Evolutionary conservation across 1,140 invertebrate genomes (phyloP).

Genomic region (Euura saliciscinereae): DNA sequence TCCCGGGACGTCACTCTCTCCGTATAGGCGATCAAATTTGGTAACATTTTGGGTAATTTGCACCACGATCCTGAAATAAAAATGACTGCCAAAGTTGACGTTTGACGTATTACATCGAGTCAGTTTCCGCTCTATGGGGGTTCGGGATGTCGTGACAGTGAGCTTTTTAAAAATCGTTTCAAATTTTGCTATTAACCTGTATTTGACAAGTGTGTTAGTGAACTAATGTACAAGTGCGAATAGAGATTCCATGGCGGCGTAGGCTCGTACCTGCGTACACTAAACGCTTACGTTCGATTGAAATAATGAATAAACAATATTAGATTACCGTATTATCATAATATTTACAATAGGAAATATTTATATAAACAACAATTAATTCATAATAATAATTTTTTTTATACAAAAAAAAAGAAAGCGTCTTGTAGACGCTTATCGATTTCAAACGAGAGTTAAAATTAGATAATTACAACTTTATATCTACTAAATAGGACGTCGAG

Average conservation of each 20-base stretch:
- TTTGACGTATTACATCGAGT: too few species aligned
- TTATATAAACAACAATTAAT: slow-evolving; percentile 43
- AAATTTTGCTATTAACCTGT: slow-evolving; percentile 48
- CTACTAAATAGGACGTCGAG: not conserved
- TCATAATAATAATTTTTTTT: slow-evolving; percentile 6
- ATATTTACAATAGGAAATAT: slow-evolving; percentile 45
- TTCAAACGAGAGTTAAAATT: slow-evolving; percentile 29
- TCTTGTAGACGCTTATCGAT: slow-evolving; percentile 28
- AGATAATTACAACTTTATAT: slow-evolving; percentile 5
- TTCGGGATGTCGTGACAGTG: not conserved
- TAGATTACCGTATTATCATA: slow-evolving; percentile 35
- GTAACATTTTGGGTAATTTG: not conserved
- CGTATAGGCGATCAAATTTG: not conserved
- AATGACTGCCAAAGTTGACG: not conserved
- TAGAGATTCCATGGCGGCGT: slow-evolving; percentile 34
- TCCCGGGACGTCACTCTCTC: not conserved
- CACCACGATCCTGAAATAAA: not conserved
- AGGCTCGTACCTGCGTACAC: slow-evolving; percentile 34
- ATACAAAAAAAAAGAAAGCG: slow-evolving; percentile 25
- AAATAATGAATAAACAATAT: slow-evolving; percentile 42
- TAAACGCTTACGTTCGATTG: slow-evolving; percentile 42
- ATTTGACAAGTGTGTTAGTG: slow-evolving; percentile 48
- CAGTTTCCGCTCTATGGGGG: too few species aligned
- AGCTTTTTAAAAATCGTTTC: not conserved
- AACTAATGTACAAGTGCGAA: slow-evolving; percentile 49